These are phyloP conservation scores for Drosophila melanogaster DNA, from an alignment of 1,140 invertebrate species.

Conservation along the genomic window Release_6_plus_ISO1_MT NT_037436.4:12263001-12263500, in stretches of 20 bases:
- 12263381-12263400: constrained; percentile 73
- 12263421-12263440: no score
- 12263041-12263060: constrained; percentile 49
- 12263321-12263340: constrained; percentile 15
- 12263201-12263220: constrained; percentile 55
- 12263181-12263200: constrained; percentile 52
- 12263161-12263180: constrained; percentile 55
- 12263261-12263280: constrained; percentile 62
- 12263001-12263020: constrained; percentile 68
- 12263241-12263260: constrained; percentile 35
- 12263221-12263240: constrained; percentile 33
- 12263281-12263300: constrained; percentile 43
- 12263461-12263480: constrained; percentile 4
- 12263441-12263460: constrained; percentile 21
- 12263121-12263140: constrained; percentile 23
- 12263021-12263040: constrained; percentile 67
- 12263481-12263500: neutral
- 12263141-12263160: constrained; percentile 32
- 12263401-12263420: constrained; percentile 39
- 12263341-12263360: constrained; percentile 38
- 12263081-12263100: constrained; percentile 71
- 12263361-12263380: constrained; percentile 46
- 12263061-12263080: constrained; percentile 59
- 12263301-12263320: constrained; percentile 31
- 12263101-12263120: constrained; percentile 17